These are phyloP conservation scores for Spilogale gracilis DNA, from an alignment of 2,113 vertebrate species.

Conservation along the genomic window DNA sequence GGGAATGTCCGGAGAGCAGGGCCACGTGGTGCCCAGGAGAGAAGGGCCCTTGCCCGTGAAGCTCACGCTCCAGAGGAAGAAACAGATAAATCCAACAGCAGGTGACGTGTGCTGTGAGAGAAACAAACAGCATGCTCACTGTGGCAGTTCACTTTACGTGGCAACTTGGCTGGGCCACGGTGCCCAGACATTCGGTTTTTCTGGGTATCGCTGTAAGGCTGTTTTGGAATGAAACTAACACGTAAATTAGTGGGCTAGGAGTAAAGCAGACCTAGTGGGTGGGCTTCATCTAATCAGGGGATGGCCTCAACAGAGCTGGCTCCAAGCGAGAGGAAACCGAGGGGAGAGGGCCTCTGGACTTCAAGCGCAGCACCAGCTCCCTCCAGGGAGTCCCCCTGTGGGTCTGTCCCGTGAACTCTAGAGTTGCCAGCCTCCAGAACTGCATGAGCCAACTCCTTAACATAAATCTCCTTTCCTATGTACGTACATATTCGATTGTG, in stretches of 20 bases:
- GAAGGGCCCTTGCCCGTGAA: not conserved
- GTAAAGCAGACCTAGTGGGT: not conserved
- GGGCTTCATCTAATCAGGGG: not conserved
- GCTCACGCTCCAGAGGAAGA: not conserved
- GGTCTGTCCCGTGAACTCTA: not conserved
- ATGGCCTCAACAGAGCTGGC: not conserved
- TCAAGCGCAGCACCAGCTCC: not conserved
- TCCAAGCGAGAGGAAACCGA: not conserved
- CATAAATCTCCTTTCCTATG: not conserved
- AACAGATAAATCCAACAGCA: not conserved
- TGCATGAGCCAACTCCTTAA: not conserved
- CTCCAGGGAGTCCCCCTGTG: not conserved
- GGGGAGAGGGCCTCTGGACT: not conserved
- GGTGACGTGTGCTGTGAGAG: not conserved
- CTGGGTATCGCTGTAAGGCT: not conserved
- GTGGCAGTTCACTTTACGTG: no score
- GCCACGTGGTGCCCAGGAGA: not conserved
- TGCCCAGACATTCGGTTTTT: not conserved
- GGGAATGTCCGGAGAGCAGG: not conserved
- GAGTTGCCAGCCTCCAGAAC: not conserved
- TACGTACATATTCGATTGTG: accelerated
- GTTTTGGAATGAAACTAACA: not conserved
- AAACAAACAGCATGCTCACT: not conserved
- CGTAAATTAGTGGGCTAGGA: not conserved
- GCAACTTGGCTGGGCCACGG: not conserved